Conservation (phyloP, 1,140 invertebrate genomes). For the Calliopsis andreniformis region DNA sequence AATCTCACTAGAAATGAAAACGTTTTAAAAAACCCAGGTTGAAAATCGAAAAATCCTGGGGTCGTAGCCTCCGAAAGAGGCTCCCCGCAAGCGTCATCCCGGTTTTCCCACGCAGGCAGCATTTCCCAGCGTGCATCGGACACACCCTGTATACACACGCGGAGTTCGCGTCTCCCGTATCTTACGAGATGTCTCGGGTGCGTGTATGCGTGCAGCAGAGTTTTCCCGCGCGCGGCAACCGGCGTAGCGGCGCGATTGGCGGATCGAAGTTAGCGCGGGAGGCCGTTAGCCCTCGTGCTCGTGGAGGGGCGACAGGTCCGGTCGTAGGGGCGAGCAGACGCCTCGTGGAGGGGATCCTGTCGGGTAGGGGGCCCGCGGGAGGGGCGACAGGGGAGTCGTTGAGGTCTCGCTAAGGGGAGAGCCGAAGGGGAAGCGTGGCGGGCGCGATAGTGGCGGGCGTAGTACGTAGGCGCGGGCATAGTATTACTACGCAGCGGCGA, state of each 20-base stretch:
- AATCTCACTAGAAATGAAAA: no score
- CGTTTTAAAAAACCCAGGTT: no score
- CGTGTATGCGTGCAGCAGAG: conserved; percentile 59
- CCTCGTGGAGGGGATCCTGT: neutral
- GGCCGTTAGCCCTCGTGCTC: conserved; percentile 63
- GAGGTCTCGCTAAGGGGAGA: conserved; percentile 28
- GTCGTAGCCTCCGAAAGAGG: no score
- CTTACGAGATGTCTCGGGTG: conserved; percentile 30
- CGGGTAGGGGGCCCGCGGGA: neutral
- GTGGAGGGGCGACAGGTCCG: conserved; percentile 31
- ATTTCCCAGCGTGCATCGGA: conserved; percentile 28
- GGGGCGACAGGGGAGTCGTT: conserved; percentile 14
- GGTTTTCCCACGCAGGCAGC: conserved; percentile 24
- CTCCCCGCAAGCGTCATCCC: neutral
- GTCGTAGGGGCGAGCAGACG: neutral
- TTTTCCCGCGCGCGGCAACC: conserved; percentile 75
- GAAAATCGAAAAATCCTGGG: no score
- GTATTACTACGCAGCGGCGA: conserved; percentile 67
- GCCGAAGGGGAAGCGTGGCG: conserved; percentile 27
- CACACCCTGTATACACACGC: conserved; percentile 47
- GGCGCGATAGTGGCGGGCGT: conserved; percentile 61
- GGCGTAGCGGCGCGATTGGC: conserved; percentile 60
- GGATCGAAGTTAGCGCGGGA: conserved; percentile 63
- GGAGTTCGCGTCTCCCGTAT: conserved; percentile 3
- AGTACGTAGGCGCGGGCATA: conserved; percentile 63